Evolutionary conservation across 2,113 vertebrate genomes (phyloP).

Genomic region (Anguilla rostrata): DNA sequence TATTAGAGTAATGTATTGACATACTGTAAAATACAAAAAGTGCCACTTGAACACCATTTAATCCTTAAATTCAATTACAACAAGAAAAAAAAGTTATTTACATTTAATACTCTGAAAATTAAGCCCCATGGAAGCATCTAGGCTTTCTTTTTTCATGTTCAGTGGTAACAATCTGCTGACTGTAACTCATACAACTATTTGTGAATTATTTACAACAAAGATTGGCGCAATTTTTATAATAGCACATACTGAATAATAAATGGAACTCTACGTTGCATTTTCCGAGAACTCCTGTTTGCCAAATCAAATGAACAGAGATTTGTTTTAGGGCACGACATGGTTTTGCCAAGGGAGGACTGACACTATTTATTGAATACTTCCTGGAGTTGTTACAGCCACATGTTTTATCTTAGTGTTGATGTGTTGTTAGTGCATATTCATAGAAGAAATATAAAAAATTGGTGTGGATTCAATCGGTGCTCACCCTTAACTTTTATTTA

Average conservation of each 20-base stretch:
- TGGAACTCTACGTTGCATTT: conserved; percentile 16
- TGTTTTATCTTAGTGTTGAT: not conserved
- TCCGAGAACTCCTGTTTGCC: not conserved
- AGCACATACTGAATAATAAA: conserved; percentile 48
- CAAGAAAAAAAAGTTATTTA: conserved; percentile 36
- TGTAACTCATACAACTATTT: conserved; percentile 41
- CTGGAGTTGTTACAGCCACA: not conserved
- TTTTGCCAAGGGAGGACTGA: not conserved
- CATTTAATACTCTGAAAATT: conserved; percentile 41
- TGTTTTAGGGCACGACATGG: not conserved
- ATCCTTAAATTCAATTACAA: conserved; percentile 44
- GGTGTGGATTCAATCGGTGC: too few species aligned
- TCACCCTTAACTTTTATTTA: too few species aligned
- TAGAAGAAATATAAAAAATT: too few species aligned
- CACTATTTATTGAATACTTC: not conserved
- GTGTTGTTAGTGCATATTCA: too few species aligned
- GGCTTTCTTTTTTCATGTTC: conserved; percentile 29
- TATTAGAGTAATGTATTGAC: conserved; percentile 30
- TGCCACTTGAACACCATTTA: conserved; percentile 36
- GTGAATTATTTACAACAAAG: conserved; percentile 47
- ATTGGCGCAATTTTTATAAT: conserved; percentile 46
- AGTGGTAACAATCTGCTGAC: conserved; percentile 42
- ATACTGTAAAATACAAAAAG: conserved; percentile 29
- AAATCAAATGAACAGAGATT: not conserved
- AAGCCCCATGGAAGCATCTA: conserved; percentile 39